A percentile compares a stretch with the other conserved stretches of the same genome.
phyloP scores from a whole-genome alignment of 2,113 vertebrate species.

The Rousettus leschenaultii region DNA sequence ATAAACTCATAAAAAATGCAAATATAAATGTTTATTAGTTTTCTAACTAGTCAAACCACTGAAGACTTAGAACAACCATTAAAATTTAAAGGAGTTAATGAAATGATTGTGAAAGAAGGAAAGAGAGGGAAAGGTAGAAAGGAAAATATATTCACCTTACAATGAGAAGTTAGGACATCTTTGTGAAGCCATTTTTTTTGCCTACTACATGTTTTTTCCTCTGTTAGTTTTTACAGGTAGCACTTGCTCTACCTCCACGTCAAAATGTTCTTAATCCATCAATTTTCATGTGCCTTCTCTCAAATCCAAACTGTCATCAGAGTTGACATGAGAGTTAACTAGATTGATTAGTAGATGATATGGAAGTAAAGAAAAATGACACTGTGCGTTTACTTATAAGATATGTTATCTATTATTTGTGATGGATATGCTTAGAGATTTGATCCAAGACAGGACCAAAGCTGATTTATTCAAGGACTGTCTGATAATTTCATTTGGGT shows the following conservation, averaged over 20 bases:
- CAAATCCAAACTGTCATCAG: not conserved
- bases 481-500: not conserved
- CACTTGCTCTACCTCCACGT: not conserved
- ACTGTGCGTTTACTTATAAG: not conserved
- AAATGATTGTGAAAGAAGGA: not conserved
- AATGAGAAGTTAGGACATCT: not conserved
- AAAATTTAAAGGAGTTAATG: not conserved
- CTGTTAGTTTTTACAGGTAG: not conserved
- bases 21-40: not conserved
- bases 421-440: not conserved
- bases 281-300: not conserved
- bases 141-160: not conserved
- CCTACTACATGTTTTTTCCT: not conserved
- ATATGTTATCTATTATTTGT: not conserved
- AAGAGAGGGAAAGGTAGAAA: not conserved
- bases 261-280: not conserved
- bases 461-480: not conserved
- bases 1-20: not conserved
- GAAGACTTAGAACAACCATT: not conserved
- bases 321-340: not conserved
- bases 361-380: not conserved
- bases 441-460: not conserved
- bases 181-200: not conserved
- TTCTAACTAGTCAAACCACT: not conserved
- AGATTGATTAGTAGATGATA: not conserved